These are phyloP conservation scores for Pseudomyrmex cubaensis DNA, from an alignment of 1,140 invertebrate species.

Conservation along the genomic window DNA sequence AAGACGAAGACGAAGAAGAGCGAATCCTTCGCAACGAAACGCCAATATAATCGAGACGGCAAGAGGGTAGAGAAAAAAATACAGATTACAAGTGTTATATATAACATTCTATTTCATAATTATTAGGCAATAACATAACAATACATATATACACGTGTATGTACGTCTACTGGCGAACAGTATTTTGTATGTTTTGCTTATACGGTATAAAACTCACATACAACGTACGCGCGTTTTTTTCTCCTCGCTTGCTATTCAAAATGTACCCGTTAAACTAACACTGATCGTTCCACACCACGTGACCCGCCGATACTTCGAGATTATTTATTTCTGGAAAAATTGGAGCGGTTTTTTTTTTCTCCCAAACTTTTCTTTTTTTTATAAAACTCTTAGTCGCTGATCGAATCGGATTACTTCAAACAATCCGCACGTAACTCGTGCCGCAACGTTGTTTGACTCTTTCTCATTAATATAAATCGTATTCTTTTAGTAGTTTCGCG, in stretches of 20 bases:
- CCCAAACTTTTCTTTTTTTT: not conserved
- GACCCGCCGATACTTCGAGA: not conserved
- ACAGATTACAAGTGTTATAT: conserved; percentile 51
- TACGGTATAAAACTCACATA: conserved; percentile 73
- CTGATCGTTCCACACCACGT: conserved; percentile 9
- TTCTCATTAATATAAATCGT: no score
- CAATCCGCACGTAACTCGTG: not conserved
- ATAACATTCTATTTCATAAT: conserved; percentile 65
- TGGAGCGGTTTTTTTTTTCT: not conserved
- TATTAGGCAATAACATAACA: conserved; percentile 75
- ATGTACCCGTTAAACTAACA: conserved; percentile 34
- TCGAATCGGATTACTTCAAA: not conserved
- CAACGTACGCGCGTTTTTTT: conserved; percentile 59
- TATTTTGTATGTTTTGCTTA: conserved; percentile 63
- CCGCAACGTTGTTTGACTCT: no score
- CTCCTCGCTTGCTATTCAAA: conserved; percentile 22
- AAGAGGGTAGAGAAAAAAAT: conserved; percentile 48
- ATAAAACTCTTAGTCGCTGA: no score
- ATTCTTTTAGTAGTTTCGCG: no score
- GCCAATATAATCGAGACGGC: not conserved
- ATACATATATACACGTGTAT: conserved; percentile 68
- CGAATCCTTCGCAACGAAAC: no score
- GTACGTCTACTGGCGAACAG: conserved; percentile 68
- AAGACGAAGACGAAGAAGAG: no score
- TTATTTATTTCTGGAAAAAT: not conserved